Base-by-base conservation (phyloP, 2,113 vertebrate species). In the Nothoprocta pentlandii region DNA sequence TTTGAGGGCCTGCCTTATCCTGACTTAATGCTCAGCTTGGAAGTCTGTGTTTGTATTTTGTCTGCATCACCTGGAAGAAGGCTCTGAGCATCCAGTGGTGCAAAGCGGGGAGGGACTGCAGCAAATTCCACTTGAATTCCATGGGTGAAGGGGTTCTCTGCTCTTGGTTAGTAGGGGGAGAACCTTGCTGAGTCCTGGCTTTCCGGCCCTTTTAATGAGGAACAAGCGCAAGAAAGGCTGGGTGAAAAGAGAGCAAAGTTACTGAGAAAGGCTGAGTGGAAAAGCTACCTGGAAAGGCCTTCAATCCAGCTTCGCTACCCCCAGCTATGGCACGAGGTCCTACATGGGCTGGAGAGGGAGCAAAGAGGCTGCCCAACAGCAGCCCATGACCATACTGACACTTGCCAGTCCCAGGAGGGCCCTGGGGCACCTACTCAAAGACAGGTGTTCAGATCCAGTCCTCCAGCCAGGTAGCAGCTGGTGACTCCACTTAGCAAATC, bases 331-430 rank as follows among this genome's bases (percentile, higher is more conserved):
- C 54, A 30, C 5, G 26, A 30, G 54, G 54, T 56, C 54, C 15
- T 56, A 16, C 10, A 47, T 47, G 47, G 47, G 21, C 4, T 21
- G 47, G 19, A 47, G 47, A 47, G 69, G 61, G 46, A 62, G 58
- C 6, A 23, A 32, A 51, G 8, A 42, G 58, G 66, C 62, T 64
- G 42, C 41, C 51, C 80, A 78, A 56, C 39, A 79, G 51, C 58
- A 61, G 51, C 42, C 66, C 47, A 13, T 4, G 14, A 16, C 16
- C 6, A 36, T 4, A 7, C 28, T 12, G 54, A 16, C 39, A 10
- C 0, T 0, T 9, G 30, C 30, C 4, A 5, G 23, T 39, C 46
- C 80, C 77, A 68, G 41, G 6, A 49, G 53, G 41, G 16, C 8
- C 12, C 41, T 28, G 44, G 15, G 15, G 32, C 34, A 16, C 5